A percentile compares a stretch with the other conserved stretches of the same genome.
phyloP scores from a whole-genome alignment of 2,113 vertebrate genomes.

The Pterocles orientalis region DNA sequence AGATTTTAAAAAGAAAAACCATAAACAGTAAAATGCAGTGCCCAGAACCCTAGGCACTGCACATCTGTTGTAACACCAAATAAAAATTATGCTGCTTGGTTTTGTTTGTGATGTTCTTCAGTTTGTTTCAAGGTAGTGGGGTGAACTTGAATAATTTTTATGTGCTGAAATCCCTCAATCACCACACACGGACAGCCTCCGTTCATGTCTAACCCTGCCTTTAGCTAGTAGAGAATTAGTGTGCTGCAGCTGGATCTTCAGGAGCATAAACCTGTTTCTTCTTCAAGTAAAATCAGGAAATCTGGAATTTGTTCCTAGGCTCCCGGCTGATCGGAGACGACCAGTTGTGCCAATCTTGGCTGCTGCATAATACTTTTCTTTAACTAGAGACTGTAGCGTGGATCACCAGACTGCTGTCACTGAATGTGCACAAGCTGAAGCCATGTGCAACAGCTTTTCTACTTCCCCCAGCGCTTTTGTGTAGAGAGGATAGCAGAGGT shows the following conservation, averaged over 20 bases:
- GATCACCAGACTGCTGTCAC: fast-evolving
- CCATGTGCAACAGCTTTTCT: background rate
- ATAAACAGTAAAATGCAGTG: conserved; percentile 29
- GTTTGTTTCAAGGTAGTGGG: conserved; percentile 36
- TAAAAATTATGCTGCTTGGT: conserved; percentile 87
- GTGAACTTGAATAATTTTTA: conserved; percentile 5
- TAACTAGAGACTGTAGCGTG: background rate
- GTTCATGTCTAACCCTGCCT: background rate
- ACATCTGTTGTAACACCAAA: conserved; percentile 83
- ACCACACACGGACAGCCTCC: background rate
- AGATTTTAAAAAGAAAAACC: conserved; percentile 55
- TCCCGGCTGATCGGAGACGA: background rate
- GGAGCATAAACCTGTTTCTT: background rate
- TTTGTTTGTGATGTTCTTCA: conserved; percentile 67
- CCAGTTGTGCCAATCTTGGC: background rate
- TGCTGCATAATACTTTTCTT: background rate
- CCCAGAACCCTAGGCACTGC: conserved; percentile 62
- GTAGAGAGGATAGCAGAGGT: background rate
- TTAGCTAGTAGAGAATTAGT: background rate
- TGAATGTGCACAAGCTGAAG: fast-evolving
- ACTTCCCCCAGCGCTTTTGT: fast-evolving
- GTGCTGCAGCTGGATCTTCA: background rate
- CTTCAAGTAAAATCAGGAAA: background rate
- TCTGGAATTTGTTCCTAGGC: background rate
- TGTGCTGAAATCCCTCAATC: background rate